Evolutionary conservation across 2,797 vertebrate genomes (phyloP).

Genomic region (Poeciliopsis turneri): DNA sequence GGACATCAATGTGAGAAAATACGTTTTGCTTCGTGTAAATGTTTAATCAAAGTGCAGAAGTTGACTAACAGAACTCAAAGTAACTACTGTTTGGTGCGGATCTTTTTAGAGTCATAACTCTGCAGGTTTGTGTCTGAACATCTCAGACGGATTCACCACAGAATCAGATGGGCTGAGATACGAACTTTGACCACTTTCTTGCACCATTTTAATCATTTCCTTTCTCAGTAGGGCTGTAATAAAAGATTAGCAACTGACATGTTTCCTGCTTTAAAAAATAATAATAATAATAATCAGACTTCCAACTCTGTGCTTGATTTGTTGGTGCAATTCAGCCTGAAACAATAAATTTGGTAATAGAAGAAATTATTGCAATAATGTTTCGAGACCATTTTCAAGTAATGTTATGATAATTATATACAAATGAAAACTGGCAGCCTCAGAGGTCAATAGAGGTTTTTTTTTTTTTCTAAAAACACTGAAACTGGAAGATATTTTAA

Average conservation of each 20-base stretch:
- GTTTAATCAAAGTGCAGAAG: background rate
- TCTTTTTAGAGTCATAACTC: background rate
- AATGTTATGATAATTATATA: no score
- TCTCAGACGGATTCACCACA: background rate
- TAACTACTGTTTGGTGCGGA: background rate
- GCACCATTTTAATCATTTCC: background rate
- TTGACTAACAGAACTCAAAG: background rate
- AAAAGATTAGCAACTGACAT: background rate
- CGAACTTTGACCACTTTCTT: background rate
- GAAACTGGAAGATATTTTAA: background rate
- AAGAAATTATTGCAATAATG: no score
- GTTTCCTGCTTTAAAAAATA: background rate
- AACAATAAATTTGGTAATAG: no score
- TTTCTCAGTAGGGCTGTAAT: no score
- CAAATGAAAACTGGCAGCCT: no score
- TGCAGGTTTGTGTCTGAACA: background rate
- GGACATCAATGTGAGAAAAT: background rate
- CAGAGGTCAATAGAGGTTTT: no score
- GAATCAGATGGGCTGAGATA: background rate
- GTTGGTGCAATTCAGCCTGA: background rate
- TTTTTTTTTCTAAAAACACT: no score
- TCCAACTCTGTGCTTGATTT: background rate
- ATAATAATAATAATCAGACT: background rate
- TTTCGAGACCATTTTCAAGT: no score
- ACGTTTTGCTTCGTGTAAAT: background rate